phyloP scores from a whole-genome alignment of 2,888 invertebrate species.

The Dryocosmus kuriphilus region DNA sequence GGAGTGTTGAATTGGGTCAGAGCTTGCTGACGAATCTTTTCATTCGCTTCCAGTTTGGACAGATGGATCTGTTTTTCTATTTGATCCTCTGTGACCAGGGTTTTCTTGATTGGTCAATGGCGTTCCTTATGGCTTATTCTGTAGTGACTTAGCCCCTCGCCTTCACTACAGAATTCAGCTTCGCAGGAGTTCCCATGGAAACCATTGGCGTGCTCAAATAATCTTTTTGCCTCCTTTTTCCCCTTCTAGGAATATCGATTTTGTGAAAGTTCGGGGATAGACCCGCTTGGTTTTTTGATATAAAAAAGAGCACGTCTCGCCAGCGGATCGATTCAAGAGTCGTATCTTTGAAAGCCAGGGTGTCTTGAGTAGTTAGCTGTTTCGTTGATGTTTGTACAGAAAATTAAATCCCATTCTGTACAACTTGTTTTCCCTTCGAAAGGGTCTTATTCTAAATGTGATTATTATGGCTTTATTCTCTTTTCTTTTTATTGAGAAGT shows the following conservation, averaged over 20 bases:
- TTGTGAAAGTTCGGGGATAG: conserved; percentile 15
- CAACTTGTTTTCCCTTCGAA: neutral
- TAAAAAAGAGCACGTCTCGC: conserved; percentile 19
- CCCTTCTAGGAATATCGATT: conserved; percentile 33
- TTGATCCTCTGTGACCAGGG: neutral
- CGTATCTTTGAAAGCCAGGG: conserved; percentile 4
- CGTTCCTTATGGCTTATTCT: neutral
- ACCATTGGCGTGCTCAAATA: conserved; percentile 61
- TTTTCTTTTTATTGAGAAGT: neutral
- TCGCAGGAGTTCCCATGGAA: conserved; percentile 67
- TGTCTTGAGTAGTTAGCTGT: conserved; percentile 17
- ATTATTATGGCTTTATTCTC: neutral
- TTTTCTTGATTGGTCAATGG: neutral
- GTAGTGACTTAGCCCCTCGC: conserved; percentile 9
- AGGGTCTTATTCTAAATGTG: neutral
- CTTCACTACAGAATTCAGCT: conserved; percentile 35
- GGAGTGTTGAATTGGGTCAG: neutral
- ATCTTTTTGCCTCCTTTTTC: neutral
- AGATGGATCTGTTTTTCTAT: conserved; percentile 6
- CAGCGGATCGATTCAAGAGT: neutral
- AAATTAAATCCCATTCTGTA: neutral
- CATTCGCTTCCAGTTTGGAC: neutral
- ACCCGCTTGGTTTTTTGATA: neutral
- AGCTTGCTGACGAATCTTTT: neutral
- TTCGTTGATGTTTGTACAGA: neutral